phyloP scores from a whole-genome alignment of 2,797 vertebrate genomes.

The Danio tinwini region DNA sequence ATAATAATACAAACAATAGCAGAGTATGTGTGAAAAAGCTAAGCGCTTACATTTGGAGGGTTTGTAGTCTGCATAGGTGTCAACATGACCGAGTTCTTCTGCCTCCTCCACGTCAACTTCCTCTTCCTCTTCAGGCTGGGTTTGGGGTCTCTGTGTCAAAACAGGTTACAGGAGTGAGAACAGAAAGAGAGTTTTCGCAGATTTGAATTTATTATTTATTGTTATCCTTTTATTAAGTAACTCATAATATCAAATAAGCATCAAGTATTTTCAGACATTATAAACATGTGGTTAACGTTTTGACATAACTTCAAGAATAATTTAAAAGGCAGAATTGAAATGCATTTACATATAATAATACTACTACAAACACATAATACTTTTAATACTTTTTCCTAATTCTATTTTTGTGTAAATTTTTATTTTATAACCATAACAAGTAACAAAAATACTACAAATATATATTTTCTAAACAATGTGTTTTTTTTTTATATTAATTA shows the following conservation, averaged over 20 bases:
- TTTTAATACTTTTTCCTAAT: not conserved
- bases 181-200: constrained; percentile 59
- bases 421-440: too few species aligned
- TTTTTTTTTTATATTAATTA: not conserved
- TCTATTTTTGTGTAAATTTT: too few species aligned
- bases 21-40: not conserved
- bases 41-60: constrained; percentile 90
- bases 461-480: not conserved
- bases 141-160: constrained; percentile 69
- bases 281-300: too few species aligned
- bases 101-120: constrained; percentile 93
- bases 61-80: constrained; percentile 94
- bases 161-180: constrained; percentile 40
- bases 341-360: too few species aligned
- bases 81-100: constrained; percentile 92
- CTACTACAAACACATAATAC: too few species aligned
- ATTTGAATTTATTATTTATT: constrained; percentile 36
- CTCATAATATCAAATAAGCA: too few species aligned
- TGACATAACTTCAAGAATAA: too few species aligned
- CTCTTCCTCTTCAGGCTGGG: constrained; percentile 85
- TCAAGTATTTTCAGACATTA: too few species aligned
- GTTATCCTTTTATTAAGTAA: too few species aligned
- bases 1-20: not conserved
- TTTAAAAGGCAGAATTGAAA: too few species aligned
- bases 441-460: too few species aligned